These are phyloP conservation scores for Saguinus midas DNA, from an alignment of 2,113 vertebrate species.

Conservation along the genomic window DNA sequence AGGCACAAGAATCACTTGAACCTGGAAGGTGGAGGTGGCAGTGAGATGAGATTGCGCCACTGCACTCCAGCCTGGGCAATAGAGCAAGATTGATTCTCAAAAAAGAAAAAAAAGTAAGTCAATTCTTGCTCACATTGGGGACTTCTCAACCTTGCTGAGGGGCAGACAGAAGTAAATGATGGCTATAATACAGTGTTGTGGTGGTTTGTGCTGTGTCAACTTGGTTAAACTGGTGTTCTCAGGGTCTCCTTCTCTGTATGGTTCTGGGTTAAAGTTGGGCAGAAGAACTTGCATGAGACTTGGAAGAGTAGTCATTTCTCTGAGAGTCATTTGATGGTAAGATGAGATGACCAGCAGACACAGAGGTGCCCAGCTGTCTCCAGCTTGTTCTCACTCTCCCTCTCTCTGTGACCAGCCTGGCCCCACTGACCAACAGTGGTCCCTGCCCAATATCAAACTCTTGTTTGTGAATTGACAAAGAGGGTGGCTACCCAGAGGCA, in stretches of 20 bases:
- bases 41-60: too few relatives aligned
- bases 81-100: too few relatives aligned
- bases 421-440: background rate
- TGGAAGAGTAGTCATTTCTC: background rate
- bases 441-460: background rate
- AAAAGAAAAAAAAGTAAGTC: background rate
- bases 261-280: background rate
- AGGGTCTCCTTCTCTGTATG: background rate
- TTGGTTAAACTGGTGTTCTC: background rate
- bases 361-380: background rate
- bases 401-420: background rate
- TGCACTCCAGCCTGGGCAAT: too few relatives aligned
- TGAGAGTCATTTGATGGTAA: background rate
- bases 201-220: background rate
- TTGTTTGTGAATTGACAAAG: background rate
- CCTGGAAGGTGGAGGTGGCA: too few relatives aligned
- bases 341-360: background rate
- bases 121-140: background rate
- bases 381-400: background rate
- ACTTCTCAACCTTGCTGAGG: background rate
- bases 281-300: background rate
- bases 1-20: too few relatives aligned
- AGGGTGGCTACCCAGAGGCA: background rate
- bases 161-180: background rate
- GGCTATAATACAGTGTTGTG: background rate